phyloP scores from a whole-genome alignment of 2,113 vertebrate species.

The Sturnus vulgaris region DNA sequence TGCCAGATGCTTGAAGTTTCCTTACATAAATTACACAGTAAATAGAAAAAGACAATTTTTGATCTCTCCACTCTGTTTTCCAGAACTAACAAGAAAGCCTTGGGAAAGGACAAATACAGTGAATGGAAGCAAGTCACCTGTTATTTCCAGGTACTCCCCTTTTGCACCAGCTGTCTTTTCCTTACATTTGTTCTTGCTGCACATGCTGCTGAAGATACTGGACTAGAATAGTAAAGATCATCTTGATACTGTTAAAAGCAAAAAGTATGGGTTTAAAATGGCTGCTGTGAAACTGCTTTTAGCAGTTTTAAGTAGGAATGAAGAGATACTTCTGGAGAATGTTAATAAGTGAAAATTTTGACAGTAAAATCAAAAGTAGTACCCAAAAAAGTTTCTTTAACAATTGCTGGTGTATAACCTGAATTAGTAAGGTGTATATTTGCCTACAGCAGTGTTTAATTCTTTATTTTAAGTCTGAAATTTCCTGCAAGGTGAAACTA shows the following conservation, averaged over 20 bases:
- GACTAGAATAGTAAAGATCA: neutral
- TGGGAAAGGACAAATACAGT: constrained; percentile 96
- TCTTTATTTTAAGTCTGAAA: neutral
- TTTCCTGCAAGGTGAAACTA: neutral
- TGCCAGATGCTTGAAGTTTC: neutral
- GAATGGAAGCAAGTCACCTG: constrained; percentile 98
- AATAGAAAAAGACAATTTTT: neutral
- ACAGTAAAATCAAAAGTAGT: neutral
- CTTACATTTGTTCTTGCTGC: neutral
- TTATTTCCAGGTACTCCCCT: constrained; percentile 90
- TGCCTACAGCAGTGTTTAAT: neutral
- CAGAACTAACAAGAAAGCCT: constrained; percentile 96
- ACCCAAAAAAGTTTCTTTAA: neutral
- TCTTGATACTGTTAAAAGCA: neutral
- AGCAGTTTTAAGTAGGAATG: neutral
- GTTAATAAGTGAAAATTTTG: neutral
- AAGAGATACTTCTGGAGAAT: neutral
- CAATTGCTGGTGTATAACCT: neutral
- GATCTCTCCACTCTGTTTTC: constrained; percentile 17
- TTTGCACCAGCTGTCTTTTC: neutral
- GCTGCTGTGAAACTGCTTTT: neutral
- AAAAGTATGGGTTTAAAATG: neutral
- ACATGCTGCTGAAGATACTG: neutral
- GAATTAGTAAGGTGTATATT: neutral
- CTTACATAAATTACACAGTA: neutral